Conservation (phyloP, 1,140 invertebrate genomes). For the Telenomus remus region DNA sequence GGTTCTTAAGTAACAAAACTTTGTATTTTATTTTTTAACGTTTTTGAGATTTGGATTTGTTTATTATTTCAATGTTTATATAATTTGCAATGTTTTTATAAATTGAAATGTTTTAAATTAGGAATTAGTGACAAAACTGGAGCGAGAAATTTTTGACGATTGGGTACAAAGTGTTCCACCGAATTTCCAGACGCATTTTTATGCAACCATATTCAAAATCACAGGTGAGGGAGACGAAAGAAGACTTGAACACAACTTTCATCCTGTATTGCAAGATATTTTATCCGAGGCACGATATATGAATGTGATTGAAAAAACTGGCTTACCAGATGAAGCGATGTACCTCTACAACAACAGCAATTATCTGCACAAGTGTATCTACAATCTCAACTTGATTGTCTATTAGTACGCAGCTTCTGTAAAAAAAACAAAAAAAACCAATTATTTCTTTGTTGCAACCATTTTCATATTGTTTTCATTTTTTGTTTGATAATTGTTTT, state of each 20-base stretch:
- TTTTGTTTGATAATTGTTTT: not conserved
- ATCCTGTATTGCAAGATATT: slow-evolving; percentile 63
- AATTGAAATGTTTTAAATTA: slow-evolving; percentile 21
- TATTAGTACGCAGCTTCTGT: slow-evolving; percentile 63
- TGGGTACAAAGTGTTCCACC: slow-evolving; percentile 58
- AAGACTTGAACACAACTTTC: slow-evolving; percentile 61
- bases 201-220: slow-evolving; percentile 58
- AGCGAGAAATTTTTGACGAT: slow-evolving; percentile 60
- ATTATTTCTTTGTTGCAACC: slow-evolving; percentile 5
- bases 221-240: slow-evolving; percentile 21
- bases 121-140: slow-evolving; percentile 48
- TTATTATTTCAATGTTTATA: too few relatives aligned
- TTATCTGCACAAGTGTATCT: slow-evolving; percentile 60
- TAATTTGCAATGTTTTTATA: not conserved
- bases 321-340: slow-evolving; percentile 76
- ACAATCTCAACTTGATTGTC: slow-evolving; percentile 60
- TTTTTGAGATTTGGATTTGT: too few relatives aligned
- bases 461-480: not conserved
- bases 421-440: not conserved
- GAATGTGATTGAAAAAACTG: slow-evolving; percentile 77
- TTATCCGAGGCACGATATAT: slow-evolving; percentile 81
- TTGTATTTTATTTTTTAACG: too few relatives aligned
- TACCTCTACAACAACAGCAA: slow-evolving; percentile 71
- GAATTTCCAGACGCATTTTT: slow-evolving; percentile 50
- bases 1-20: too few relatives aligned